These are phyloP conservation scores for Andrena praecox DNA, from an alignment of 2,888 invertebrate species.

Conservation along the genomic window DNA sequence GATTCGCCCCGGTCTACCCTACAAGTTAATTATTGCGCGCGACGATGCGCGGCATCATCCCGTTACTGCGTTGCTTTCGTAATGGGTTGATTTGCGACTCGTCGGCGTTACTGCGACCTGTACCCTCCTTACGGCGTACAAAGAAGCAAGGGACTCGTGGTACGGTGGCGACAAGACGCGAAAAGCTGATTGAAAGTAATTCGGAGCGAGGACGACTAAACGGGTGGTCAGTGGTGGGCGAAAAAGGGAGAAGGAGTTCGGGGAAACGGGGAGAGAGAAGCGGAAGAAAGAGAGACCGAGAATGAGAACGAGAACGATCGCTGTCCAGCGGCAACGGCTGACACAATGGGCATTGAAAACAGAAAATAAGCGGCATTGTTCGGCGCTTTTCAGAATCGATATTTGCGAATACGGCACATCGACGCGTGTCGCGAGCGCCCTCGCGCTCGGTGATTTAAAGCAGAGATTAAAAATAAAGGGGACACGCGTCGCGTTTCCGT, in stretches of 20 bases:
- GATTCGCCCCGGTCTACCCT: too few relatives aligned
- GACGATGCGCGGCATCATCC: conserved; percentile 33
- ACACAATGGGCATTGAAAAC: conserved; percentile 83
- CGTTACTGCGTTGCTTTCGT: conserved; percentile 62
- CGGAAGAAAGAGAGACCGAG: conserved; percentile 20
- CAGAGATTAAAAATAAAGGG: conserved; percentile 81
- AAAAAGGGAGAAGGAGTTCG: neutral
- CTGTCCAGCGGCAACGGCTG: conserved; percentile 70
- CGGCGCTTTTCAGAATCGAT: conserved; percentile 84
- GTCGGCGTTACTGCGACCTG: conserved; percentile 36
- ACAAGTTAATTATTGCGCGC: conserved; percentile 41
- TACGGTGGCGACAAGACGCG: conserved; percentile 6
- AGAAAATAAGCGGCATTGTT: conserved; percentile 84
- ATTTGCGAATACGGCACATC: conserved; percentile 82
- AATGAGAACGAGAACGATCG: conserved; percentile 51
- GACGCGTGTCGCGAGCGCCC: conserved; percentile 69
- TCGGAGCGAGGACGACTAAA: conserved; percentile 19
- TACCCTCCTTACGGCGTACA: neutral
- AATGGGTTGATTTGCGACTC: conserved; percentile 36
- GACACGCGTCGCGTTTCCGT: conserved; percentile 70
- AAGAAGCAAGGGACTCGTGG: conserved; percentile 1
- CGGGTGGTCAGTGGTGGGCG: conserved; percentile 5
- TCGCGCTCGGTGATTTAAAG: conserved; percentile 75
- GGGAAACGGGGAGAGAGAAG: neutral
- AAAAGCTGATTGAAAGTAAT: conserved; percentile 28